Percentiles rank a stretch among this genome's conserved stretches.
phyloP scores from a whole-genome alignment of 1,140 invertebrate genomes.

The Cherax destructor region DNA sequence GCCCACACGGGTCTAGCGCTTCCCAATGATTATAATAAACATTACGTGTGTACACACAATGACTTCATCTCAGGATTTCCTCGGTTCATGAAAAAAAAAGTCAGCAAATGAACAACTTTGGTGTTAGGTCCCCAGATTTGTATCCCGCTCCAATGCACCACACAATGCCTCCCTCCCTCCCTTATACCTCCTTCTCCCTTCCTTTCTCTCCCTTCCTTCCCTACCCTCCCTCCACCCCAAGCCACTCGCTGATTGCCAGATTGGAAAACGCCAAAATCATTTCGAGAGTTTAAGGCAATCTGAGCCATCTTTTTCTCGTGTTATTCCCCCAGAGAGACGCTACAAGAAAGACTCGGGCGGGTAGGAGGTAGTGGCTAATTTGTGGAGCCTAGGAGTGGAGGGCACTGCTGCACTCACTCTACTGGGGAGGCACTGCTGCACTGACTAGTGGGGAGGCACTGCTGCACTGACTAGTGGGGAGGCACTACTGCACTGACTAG shows the following conservation, averaged over 20 bases:
- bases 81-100: background rate
- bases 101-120: background rate
- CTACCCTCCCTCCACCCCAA: background rate
- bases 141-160: background rate
- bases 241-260: conserved; percentile 41
- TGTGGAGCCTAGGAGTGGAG: background rate
- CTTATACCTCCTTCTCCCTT: too few relatives aligned
- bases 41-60: too few relatives aligned
- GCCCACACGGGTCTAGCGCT: too few relatives aligned
- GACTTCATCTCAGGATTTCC: background rate
- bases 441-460: too few relatives aligned
- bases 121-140: background rate
- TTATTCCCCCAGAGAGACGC: conserved; percentile 31
- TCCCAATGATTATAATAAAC: too few relatives aligned
- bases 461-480: too few relatives aligned
- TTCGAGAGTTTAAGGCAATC: conserved; percentile 47
- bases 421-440: background rate
- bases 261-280: conserved; percentile 54
- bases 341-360: conserved; percentile 2
- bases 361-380: background rate
- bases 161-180: background rate
- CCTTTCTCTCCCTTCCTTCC: background rate
- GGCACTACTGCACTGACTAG: too few relatives aligned
- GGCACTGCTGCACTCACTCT: background rate
- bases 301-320: conserved; percentile 31